phyloP scores from a whole-genome alignment of 2,797 vertebrate species.

The Coluber constrictor region DNA sequence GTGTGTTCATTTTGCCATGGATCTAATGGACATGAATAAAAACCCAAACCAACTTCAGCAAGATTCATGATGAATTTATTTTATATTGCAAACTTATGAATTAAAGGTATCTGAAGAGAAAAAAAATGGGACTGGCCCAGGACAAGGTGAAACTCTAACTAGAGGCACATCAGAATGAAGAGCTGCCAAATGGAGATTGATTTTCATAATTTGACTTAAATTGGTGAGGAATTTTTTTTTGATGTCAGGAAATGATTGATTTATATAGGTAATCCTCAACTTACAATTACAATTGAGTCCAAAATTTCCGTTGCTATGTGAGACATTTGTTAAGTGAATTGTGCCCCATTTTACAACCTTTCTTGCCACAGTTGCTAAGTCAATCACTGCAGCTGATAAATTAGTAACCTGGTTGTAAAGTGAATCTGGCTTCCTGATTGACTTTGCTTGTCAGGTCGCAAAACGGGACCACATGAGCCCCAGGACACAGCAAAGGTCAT shows the following conservation, averaged over 20 bases:
- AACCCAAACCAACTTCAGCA: neutral
- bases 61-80: neutral
- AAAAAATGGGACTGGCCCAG: neutral
- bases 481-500: too few relatives aligned
- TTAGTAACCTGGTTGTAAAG: neutral
- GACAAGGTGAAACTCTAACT: neutral
- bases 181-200: neutral
- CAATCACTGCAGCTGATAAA: neutral
- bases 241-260: neutral
- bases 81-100: neutral
- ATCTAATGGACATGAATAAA: neutral
- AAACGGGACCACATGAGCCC: neutral
- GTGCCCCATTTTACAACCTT: neutral
- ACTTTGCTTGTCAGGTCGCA: neutral
- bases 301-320: neutral
- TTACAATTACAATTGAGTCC: neutral
- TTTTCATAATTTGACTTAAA: neutral
- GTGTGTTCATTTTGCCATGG: neutral
- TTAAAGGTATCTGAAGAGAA: neutral
- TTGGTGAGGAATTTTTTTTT: neutral
- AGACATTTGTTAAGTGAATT: neutral
- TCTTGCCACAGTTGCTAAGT: neutral
- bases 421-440: neutral
- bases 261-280: neutral
- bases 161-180: neutral